These are phyloP conservation scores for Synodontis membranacea DNA, from an alignment of 2,113 vertebrate genomes.

Conservation along the genomic window DNA sequence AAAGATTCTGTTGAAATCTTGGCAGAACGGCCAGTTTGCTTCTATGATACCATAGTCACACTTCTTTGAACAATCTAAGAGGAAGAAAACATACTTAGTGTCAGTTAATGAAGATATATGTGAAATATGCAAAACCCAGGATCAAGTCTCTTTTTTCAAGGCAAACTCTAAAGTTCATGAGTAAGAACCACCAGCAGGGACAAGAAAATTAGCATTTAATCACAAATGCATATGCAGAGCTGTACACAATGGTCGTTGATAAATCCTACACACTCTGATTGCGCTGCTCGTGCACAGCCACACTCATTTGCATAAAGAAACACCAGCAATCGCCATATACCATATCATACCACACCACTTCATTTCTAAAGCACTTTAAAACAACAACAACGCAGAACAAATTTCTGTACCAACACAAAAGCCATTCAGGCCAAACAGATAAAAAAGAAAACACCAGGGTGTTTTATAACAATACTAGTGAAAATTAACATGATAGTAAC, in stretches of 20 bases:
- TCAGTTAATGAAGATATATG: not conserved
- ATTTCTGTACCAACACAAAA: no score
- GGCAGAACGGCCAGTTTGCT: slow-evolving; percentile 68
- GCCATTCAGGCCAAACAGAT: no score
- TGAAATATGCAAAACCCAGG: not conserved
- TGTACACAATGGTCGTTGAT: not conserved
- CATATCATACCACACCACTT: no score
- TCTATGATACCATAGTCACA: slow-evolving; percentile 76
- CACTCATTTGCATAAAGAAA: not conserved
- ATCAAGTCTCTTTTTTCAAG: not conserved
- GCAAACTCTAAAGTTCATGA: not conserved
- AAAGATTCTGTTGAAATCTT: slow-evolving; percentile 82
- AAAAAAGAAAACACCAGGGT: no score
- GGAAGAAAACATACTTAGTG: not conserved
- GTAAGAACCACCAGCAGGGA: not conserved
- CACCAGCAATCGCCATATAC: not conserved
- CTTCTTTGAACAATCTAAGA: slow-evolving; percentile 74
- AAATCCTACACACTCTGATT: not conserved
- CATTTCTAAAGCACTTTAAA: no score
- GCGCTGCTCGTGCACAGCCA: not conserved
- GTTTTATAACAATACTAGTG: no score
- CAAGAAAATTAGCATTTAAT: not conserved
- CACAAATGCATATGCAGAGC: not conserved
- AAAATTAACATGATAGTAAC: no score
- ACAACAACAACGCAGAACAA: no score